Percentiles rank a stretch among this genome's conserved stretches.
These are phyloP conservation scores for Macrotis lagotis DNA, from an alignment of 2,113 vertebrate genomes.

Conservation along the genomic window DNA sequence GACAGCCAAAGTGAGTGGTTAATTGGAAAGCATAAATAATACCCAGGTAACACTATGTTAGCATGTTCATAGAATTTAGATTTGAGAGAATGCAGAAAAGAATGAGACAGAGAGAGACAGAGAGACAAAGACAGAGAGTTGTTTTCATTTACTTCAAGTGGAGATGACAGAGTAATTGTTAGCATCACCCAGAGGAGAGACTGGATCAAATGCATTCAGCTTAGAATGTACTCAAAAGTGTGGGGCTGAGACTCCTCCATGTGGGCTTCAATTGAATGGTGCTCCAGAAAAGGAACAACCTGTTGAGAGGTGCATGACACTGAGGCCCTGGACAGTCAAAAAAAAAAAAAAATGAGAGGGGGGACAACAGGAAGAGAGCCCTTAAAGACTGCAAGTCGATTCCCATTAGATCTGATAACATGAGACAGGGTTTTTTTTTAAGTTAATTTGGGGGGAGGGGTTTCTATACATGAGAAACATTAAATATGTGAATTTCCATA, in stretches of 20 bases:
- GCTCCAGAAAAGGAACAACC: background rate
- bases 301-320: background rate
- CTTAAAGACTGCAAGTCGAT: background rate
- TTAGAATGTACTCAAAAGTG: background rate
- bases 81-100: background rate
- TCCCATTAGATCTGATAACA: background rate
- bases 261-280: background rate
- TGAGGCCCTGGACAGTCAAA: background rate
- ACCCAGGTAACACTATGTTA: background rate
- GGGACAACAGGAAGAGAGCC: background rate
- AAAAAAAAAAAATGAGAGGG: background rate
- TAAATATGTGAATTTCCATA: background rate
- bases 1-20: slow-evolving; percentile 2
- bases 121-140: background rate
- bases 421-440: background rate
- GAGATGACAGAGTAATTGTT: background rate
- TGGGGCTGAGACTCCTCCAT: background rate
- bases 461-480: background rate
- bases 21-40: slow-evolving; percentile 21
- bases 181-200: slow-evolving; percentile 3
- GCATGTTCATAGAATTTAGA: background rate
- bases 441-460: background rate
- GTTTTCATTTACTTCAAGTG: background rate
- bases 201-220: background rate
- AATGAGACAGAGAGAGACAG: background rate